phyloP scores from a whole-genome alignment of 2,113 vertebrate genomes.

The Nannospalax galili region DNA sequence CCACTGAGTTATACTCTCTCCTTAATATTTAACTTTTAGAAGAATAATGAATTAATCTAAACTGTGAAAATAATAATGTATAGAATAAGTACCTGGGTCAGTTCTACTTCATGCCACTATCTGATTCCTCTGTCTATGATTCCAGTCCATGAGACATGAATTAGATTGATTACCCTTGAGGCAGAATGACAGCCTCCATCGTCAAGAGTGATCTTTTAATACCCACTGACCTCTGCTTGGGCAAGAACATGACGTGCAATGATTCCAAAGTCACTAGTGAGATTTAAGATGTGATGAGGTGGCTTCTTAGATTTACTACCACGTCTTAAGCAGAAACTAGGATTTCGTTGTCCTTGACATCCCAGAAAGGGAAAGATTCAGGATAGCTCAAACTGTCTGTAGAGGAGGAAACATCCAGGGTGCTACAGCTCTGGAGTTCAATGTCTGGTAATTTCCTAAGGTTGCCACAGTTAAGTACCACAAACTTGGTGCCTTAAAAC shows the following conservation, averaged over 20 bases:
- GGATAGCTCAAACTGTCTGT: neutral
- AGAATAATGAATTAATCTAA: neutral
- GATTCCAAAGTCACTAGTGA: neutral
- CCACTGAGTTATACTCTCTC: neutral
- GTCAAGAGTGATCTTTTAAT: neutral
- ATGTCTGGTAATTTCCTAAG: neutral
- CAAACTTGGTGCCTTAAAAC: neutral
- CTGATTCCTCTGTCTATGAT: neutral
- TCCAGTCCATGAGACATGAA: neutral
- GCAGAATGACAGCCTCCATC: neutral
- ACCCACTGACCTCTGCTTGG: neutral
- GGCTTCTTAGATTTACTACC: neutral
- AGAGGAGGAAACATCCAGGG: neutral
- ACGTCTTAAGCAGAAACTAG: neutral
- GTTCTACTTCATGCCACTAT: neutral
- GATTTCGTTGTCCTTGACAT: neutral
- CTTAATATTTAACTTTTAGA: neutral
- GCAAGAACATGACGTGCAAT: neutral
- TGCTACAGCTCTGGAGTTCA: neutral
- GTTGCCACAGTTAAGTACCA: neutral
- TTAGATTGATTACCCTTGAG: neutral
- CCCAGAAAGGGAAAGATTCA: neutral
- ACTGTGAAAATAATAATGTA: neutral
- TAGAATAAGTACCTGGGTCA: neutral
- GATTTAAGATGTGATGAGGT: neutral